These are phyloP conservation scores for Megalops cyprinoides DNA, from an alignment of 2,797 vertebrate genomes.

Conservation along the genomic window DNA sequence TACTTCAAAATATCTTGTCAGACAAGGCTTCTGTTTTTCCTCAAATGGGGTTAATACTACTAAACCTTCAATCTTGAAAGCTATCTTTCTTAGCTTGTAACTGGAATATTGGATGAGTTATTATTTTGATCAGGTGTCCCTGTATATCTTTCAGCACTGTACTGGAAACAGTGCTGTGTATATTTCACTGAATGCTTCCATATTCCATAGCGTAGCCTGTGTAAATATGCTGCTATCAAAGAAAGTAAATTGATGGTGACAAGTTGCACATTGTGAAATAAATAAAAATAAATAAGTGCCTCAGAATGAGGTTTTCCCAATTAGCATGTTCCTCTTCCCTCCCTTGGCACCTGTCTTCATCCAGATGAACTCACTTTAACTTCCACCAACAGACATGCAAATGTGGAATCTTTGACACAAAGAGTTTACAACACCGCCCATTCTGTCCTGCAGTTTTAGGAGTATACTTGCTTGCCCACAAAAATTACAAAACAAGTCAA, in stretches of 20 bases:
- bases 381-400: neutral
- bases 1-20: slow-evolving; percentile 20
- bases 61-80: slow-evolving; percentile 16
- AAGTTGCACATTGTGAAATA: neutral
- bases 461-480: neutral
- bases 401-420: neutral
- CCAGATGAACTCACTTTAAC: too few relatives aligned
- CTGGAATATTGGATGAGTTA: slow-evolving; percentile 6
- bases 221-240: neutral
- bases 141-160: neutral
- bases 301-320: too few relatives aligned
- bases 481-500: neutral
- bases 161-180: neutral
- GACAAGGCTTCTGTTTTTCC: slow-evolving; percentile 26
- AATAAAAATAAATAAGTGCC: too few relatives aligned
- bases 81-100: neutral
- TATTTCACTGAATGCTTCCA: neutral
- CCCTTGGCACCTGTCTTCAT: too few relatives aligned
- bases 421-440: neutral
- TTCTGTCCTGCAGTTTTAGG: neutral
- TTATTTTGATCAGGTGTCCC: slow-evolving; percentile 13
- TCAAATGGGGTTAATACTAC: slow-evolving; percentile 14
- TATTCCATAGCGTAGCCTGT: neutral
- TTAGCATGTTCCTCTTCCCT: too few relatives aligned
- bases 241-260: neutral